These are phyloP conservation scores for Dasyornis broadbenti DNA, from an alignment of 2,113 vertebrate species.

Conservation along the genomic window DNA sequence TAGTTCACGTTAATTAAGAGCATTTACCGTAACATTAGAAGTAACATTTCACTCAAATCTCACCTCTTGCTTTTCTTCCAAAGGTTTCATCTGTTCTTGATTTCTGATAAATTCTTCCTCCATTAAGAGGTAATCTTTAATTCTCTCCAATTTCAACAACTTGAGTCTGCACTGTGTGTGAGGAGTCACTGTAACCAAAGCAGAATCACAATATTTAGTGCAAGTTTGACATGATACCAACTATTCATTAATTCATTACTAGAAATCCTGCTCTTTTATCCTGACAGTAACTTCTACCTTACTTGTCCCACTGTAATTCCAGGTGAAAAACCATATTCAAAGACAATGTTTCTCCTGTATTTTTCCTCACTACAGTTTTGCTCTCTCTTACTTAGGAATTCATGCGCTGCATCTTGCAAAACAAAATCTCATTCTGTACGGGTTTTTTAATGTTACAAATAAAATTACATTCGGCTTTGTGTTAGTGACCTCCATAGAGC, in stretches of 20 bases:
- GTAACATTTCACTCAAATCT: neutral
- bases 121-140: slow-evolving; percentile 98
- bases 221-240: neutral
- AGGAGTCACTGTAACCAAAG: slow-evolving; percentile 84
- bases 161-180: slow-evolving; percentile 97
- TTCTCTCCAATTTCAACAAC: slow-evolving; percentile 91
- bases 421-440: neutral
- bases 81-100: slow-evolving; percentile 98
- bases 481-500: neutral
- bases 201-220: neutral
- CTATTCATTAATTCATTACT: neutral
- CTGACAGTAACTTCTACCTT: neutral
- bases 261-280: neutral
- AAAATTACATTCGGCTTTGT: neutral
- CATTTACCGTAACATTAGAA: neutral
- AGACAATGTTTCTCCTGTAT: neutral
- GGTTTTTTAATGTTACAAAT: rapidly evolving
- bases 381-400: neutral
- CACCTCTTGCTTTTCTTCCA: slow-evolving; percentile 98
- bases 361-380: neutral
- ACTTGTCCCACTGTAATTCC: neutral
- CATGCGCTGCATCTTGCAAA: neutral
- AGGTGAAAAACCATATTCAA: neutral
- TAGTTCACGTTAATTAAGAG: neutral
- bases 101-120: slow-evolving; percentile 99